A percentile compares a stretch with the other conserved stretches of the same genome.
phyloP scores from a whole-genome alignment of 2,797 vertebrate genomes.

The Lepus townsendii region DNA sequence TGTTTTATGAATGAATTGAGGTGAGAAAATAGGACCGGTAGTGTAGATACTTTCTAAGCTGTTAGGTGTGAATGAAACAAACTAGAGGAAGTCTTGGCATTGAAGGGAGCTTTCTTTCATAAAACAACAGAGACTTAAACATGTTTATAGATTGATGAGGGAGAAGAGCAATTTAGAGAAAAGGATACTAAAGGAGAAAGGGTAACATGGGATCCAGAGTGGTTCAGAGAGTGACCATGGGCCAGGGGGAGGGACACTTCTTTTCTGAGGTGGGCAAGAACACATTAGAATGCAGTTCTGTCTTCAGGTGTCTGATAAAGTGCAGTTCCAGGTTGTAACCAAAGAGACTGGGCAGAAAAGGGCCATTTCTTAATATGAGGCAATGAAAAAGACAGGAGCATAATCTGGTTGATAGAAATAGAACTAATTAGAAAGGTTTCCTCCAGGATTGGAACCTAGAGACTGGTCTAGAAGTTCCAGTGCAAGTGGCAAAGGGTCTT shows the following conservation, averaged over 20 bases:
- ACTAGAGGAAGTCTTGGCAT: not conserved
- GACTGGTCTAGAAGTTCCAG: constrained; percentile 22
- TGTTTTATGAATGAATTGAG: not conserved
- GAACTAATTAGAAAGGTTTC: not conserved
- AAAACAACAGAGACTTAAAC: not conserved
- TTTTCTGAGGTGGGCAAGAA: not conserved
- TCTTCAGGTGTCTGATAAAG: not conserved
- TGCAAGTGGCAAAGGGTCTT: not conserved
- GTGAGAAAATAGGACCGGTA: not conserved
- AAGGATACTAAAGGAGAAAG: not conserved
- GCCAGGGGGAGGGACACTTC: not conserved
- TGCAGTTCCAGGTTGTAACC: not conserved
- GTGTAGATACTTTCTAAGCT: not conserved
- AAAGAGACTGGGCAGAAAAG: not conserved
- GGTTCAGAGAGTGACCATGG: not conserved
- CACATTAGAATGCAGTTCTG: not conserved
- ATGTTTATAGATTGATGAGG: not conserved
- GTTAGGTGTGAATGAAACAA: not conserved
- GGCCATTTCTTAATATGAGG: not conserved
- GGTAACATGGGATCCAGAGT: not conserved
- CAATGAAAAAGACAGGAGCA: not conserved
- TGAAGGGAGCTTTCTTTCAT: not conserved
- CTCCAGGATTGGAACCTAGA: not conserved
- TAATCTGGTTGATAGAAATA: not conserved
- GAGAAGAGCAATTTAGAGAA: not conserved